Base-by-base conservation (phyloP, 2,113 vertebrate species). In the Podilymbus podiceps region DNA sequence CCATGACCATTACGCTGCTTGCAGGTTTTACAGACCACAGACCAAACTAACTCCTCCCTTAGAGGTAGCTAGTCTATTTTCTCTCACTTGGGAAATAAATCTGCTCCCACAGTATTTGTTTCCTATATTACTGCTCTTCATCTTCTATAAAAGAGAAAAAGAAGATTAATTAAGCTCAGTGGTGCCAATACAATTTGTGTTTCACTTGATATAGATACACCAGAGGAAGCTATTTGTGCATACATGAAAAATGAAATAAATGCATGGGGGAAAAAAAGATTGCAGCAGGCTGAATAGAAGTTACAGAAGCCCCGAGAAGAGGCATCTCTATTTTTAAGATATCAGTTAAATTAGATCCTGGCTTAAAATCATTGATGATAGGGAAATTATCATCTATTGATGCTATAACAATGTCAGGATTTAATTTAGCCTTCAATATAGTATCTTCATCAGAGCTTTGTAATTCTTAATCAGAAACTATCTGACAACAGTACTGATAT, bases 11-110 rank as follows among this genome's bases (percentile, higher is more conserved):
- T 74, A 47, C 27, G 31, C 52, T 55, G 14, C 64, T 83, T 80
- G 20, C 23, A 38, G 44, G 15, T 67, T 91, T 92, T 83, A 55
- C 8, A 85, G 42, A 72, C 27, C 9, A 52, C 33, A 81, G 40
- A 28, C 8, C 11, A 79, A 91, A 68, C 56, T 67, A 63, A 33
- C 53, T 89, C 28, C 15, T 75, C 16, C 33, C 31, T 76, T 79
- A n/a, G 46, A 83, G 33, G 35, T 1, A 79, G 35, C 25, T 68
- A 42, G 13, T 38, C 11, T 76, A 5, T 66, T 88, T 88, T 64
- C 35, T 82, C 49, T 85, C 85, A 47, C 58, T 79, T 44, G 58
- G 74, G 74, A 89, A 85, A 95, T 83, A 90, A 93, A 93, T 85
- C 71, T 72, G 25, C n/a, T 79, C 38, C 28, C 71, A 63, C 15